Base-by-base conservation (phyloP, 2,797 vertebrate genomes). In the Onychomys arenicola region DNA sequence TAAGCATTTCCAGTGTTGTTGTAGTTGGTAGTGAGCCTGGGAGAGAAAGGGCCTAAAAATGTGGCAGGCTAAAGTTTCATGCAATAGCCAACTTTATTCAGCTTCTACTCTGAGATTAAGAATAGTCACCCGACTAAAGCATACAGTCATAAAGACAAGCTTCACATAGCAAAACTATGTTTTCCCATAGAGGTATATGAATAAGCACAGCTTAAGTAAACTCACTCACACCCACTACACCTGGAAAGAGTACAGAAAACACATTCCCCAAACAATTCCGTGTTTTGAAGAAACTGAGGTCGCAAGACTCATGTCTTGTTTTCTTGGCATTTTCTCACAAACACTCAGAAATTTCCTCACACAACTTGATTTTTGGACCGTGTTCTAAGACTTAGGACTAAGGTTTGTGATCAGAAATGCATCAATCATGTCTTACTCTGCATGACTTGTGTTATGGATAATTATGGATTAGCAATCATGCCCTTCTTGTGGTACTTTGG, bases 401-500 rank as follows among this genome's bases (percentile, higher is more conserved):
- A 83, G 69, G 11, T 40, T 80, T 55, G 73, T 57, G 95, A 94
- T 83, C 12, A 65, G 34, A 2, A 63, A 76, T 85, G 59, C 61
- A 87, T 94, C 97, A 90, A 90, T 93, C 92, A 89, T 73, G 55
- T 86, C 80, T 95, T 93, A 96, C 55, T 32, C 0, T 94, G 46
- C 37, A 55, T 0, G 76, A 86, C 89, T 98, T 98, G 89, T 95
- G 97, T 92, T 98, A 97, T 96, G 77, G 85, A 34, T 97, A 98
- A 98, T 97, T 97, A 96, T 94, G 96, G 95, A 97, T 63, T 98
- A 98, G 98, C 97, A 96, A 98, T 83, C 82, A 89, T 83, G 57
- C 81, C 95, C 96, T 98, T 98, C 98, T 90, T 97, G 69, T 98
- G 97, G 94, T 98, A 98, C 98, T 98, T 98, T 97, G 97, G 73